Evolutionary conservation across 2,888 invertebrate species (phyloP).

Genomic region (Willowsia nigromaculata): DNA sequence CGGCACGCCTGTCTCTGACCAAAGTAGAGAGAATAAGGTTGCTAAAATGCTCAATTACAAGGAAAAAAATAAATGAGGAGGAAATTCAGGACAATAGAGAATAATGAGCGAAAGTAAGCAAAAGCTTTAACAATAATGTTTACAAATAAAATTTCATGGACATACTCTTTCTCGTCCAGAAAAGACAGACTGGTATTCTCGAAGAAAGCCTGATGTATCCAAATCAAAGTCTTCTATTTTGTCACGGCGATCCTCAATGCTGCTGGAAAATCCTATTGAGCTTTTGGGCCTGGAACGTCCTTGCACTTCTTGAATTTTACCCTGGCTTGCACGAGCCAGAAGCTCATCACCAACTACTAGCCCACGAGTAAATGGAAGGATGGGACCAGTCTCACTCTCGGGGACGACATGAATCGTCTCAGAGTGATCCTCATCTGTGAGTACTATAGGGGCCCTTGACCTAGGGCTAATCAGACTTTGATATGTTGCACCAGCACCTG

Average conservation of each 20-base stretch:
- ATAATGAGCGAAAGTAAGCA: constrained; percentile 27
- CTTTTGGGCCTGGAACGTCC: constrained; percentile 71
- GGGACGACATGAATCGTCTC: constrained; percentile 53
- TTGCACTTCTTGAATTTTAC: constrained; percentile 55
- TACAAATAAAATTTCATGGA: constrained; percentile 69
- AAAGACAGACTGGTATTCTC: constrained; percentile 19
- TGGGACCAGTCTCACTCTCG: constrained; percentile 31
- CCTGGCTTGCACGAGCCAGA: background rate
- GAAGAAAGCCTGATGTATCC: background rate
- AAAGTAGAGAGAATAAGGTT: constrained; percentile 48
- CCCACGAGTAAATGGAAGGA: constrained; percentile 53
- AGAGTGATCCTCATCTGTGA: constrained; percentile 72
- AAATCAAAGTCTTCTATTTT: constrained; percentile 10
- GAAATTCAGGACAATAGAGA: constrained; percentile 24
- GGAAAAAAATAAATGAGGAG: constrained; percentile 2
- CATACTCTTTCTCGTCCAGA: constrained; percentile 51
- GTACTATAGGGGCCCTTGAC: constrained; percentile 77
- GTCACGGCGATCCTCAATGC: constrained; percentile 26
- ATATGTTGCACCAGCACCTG: constrained; percentile 72
- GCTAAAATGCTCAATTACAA: constrained; percentile 56
- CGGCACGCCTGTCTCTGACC: constrained; percentile 27
- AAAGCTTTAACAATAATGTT: constrained; percentile 51
- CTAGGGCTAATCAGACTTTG: constrained; percentile 77
- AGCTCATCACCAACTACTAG: constrained; percentile 53
- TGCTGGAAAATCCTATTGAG: constrained; percentile 57